These are phyloP conservation scores for Antheraea pernyi DNA, from an alignment of 1,140 invertebrate species.

Conservation along the genomic window DNA sequence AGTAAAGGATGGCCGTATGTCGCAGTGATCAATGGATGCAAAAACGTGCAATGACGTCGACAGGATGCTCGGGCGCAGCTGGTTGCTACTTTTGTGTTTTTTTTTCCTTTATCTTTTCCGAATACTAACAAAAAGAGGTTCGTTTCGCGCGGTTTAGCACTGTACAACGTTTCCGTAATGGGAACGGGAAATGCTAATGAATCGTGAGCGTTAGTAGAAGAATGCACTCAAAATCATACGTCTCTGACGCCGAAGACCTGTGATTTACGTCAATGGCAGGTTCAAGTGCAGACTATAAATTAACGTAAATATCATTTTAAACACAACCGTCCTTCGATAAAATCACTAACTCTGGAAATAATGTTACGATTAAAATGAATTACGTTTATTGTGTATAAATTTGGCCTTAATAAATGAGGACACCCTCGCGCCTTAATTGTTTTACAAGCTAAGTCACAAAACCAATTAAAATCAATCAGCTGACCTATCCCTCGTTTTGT, in stretches of 20 bases:
- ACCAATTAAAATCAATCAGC: conserved; percentile 58
- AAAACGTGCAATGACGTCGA: conserved; percentile 64
- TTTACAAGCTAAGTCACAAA: conserved; percentile 37
- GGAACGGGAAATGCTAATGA: conserved; percentile 74
- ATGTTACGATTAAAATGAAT: conserved; percentile 16
- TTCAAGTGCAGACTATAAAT: conserved; percentile 52
- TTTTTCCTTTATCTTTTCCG: conserved; percentile 58
- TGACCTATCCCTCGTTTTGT: conserved; percentile 33
- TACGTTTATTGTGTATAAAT: neutral
- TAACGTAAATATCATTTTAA: conserved; percentile 32
- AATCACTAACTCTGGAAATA: conserved; percentile 17
- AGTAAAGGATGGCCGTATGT: conserved; percentile 50
- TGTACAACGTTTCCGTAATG: conserved; percentile 69
- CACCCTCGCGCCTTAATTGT: conserved; percentile 33
- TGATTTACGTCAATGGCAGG: conserved; percentile 60
- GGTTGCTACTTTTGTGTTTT: conserved; percentile 73
- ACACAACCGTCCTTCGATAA: conserved; percentile 10
- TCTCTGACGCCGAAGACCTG: conserved; percentile 33
- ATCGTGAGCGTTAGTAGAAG: conserved; percentile 51
- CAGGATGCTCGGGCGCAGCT: conserved; percentile 76
- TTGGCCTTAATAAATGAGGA: conserved; percentile 16
- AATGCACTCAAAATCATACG: conserved; percentile 62
- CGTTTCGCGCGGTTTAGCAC: conserved; percentile 71
- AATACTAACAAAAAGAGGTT: conserved; percentile 57
- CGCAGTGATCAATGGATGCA: conserved; percentile 53